Conservation (phyloP, 2,797 vertebrate species). For the Erethizon dorsatum region DNA sequence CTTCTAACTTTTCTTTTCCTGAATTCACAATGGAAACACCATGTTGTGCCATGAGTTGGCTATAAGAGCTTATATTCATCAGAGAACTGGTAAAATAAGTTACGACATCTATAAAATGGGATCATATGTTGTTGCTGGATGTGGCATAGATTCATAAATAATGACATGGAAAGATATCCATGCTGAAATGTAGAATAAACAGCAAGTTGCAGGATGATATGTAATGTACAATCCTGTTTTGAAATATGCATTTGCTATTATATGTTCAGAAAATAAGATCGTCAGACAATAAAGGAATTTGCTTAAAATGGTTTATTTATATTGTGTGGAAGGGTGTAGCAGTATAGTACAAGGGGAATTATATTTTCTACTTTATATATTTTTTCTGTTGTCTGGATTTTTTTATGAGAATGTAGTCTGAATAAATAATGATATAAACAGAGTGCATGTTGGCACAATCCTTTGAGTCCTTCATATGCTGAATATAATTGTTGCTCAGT, state of each 20-base stretch:
- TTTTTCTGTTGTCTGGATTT: slow-evolving; percentile 45
- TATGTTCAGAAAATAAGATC: slow-evolving; percentile 44
- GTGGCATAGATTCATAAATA: slow-evolving; percentile 53
- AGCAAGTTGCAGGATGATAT: background rate
- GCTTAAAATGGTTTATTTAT: slow-evolving; percentile 47
- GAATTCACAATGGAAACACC: background rate
- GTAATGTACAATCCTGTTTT: background rate
- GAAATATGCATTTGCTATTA: slow-evolving; percentile 57
- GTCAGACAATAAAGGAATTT: slow-evolving; percentile 18
- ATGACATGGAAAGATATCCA: background rate
- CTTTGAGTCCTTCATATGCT: slow-evolving; percentile 46
- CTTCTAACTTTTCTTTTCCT: background rate
- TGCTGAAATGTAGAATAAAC: slow-evolving; percentile 41
- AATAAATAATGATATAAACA: slow-evolving; percentile 69
- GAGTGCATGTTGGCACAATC: slow-evolving; percentile 28
- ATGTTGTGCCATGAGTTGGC: background rate
- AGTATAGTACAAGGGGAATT: background rate
- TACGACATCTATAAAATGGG: background rate
- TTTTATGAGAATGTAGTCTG: slow-evolving; percentile 38
- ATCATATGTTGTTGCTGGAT: slow-evolving; percentile 1
- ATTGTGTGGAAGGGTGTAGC: background rate
- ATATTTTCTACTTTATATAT: slow-evolving; percentile 46
- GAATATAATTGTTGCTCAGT: slow-evolving; percentile 58
- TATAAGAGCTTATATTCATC: slow-evolving; percentile 29
- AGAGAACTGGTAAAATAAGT: slow-evolving; percentile 44